Percentiles rank a stretch among this genome's conserved stretches.
These are phyloP conservation scores for Ooceraea biroi DNA, from an alignment of 1,140 invertebrate genomes.

Conservation along the genomic window DNA sequence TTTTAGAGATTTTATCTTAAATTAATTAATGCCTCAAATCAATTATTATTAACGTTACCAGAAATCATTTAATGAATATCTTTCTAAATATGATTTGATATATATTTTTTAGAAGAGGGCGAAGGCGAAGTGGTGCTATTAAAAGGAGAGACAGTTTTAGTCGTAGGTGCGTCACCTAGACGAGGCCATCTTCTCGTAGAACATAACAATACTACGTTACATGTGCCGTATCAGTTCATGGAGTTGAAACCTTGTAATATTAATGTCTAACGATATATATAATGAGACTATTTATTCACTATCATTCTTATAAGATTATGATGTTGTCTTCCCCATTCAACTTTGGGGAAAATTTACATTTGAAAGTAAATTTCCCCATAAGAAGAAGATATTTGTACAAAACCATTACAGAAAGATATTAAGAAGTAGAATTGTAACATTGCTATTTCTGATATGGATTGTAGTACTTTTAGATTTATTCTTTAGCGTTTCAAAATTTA, in stretches of 20 bases:
- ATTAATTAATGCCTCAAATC: too few relatives aligned
- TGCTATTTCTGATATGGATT: not conserved
- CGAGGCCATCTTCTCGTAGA: slow-evolving; percentile 94
- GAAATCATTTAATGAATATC: not conserved
- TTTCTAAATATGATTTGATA: slow-evolving; percentile 6
- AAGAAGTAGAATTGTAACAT: not conserved
- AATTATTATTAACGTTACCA: not conserved
- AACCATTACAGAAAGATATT: not conserved
- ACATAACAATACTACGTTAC: slow-evolving; percentile 92
- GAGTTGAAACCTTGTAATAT: slow-evolving; percentile 89
- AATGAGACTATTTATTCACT: slow-evolving; percentile 64
- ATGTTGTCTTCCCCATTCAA: not conserved
- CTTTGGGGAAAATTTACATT: not conserved
- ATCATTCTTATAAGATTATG: not conserved
- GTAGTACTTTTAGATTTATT: not conserved
- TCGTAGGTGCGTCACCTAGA: slow-evolving; percentile 92
- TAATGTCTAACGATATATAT: slow-evolving; percentile 78
- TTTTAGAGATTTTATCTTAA: too few relatives aligned
- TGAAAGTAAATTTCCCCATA: not conserved
- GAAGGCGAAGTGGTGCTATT: slow-evolving; percentile 88
- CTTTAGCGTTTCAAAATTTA: not conserved
- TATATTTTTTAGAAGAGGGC: slow-evolving; percentile 86
- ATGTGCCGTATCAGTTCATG: slow-evolving; percentile 95
- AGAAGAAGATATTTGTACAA: not conserved
- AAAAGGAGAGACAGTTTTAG: slow-evolving; percentile 94